Evolutionary conservation across 2,888 invertebrate genomes (phyloP).

Genomic region (Eulithis prunata): DNA sequence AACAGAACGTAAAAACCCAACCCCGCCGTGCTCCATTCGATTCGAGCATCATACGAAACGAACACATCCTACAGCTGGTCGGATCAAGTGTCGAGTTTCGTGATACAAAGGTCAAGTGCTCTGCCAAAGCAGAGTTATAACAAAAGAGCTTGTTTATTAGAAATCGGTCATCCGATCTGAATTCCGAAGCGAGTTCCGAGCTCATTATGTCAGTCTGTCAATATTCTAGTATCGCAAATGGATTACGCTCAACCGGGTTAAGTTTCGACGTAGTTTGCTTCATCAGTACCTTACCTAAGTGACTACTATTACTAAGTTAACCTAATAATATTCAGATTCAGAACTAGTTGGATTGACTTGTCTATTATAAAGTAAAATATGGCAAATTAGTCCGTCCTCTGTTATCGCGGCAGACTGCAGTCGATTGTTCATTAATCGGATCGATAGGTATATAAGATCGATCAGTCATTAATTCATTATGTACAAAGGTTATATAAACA

Average conservation of each 20-base stretch:
- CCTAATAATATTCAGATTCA: too few relatives aligned
- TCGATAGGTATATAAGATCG: too few relatives aligned
- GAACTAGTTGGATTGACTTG: constrained; percentile 2
- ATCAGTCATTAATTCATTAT: too few relatives aligned
- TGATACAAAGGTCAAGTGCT: constrained; percentile 59
- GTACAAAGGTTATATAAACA: too few relatives aligned
- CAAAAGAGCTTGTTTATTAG: constrained; percentile 56
- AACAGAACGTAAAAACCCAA: constrained; percentile 14
- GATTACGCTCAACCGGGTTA: constrained; percentile 47
- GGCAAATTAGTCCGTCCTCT: too few relatives aligned
- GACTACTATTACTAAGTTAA: neutral
- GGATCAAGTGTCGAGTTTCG: constrained; percentile 63
- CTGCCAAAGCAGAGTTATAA: constrained; percentile 69
- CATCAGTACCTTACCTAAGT: neutral
- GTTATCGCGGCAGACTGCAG: too few relatives aligned
- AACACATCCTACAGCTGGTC: constrained; percentile 50
- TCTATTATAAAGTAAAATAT: neutral
- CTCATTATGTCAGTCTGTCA: constrained; percentile 1
- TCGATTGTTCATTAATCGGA: too few relatives aligned
- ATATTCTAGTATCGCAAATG: constrained; percentile 37
- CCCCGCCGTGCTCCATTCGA: neutral
- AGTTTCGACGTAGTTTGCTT: constrained; percentile 41
- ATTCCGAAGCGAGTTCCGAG: constrained; percentile 38
- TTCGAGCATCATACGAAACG: constrained; percentile 21
- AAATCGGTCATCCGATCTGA: constrained; percentile 67